Evolutionary conservation across 2,888 invertebrate species (phyloP), one percentile per base, ranked within the genome.

Genomic region (Agrochola macilenta): DNA sequence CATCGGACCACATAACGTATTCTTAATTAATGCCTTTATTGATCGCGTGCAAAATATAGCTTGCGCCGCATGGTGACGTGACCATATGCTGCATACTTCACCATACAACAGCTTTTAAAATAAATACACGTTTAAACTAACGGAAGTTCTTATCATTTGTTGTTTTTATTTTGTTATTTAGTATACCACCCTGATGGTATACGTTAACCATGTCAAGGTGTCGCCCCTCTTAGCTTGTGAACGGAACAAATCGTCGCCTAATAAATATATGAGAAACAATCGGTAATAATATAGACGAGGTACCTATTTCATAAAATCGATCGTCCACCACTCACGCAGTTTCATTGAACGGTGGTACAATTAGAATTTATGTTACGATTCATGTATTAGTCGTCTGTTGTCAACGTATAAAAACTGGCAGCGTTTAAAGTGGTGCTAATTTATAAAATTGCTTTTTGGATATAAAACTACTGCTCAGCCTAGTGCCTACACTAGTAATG

Each of bases 11-110:
- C 87, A 85, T 89, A 84, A 83, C 87, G 86, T 91, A 88, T 89
- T 91, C 88, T 90, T 89, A 92, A 92, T 92, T 92, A 92, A 91
- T 91, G 91, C 88, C 88, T 91, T 91, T 91, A 93, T 93, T 93
- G 92, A 92, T 92, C 91, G 92, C 92, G 90, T 92, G 91, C 90
- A 82, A 83, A 87, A 77, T 83, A 79, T 84, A 73, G 74, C 74
- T 82, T 78, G 81, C 74, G 73, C 49, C 57, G 65, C 60, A 61
- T 23, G 26, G 52, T 83, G 87, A 84, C 88, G 86, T 86, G 87
- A 86, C 76, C 79, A 69, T 63, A 46, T 57, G 65, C 69, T 74
- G 69, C 73, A 66, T 35, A 60, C 61, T 65, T 14, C 43, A 39
- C 17, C 23, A 58, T 66, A 58, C 7, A 17, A 60, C n/a, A 49